A percentile compares a stretch with the other conserved stretches of the same genome.
phyloP scores from a whole-genome alignment of 2,797 vertebrate genomes.

The Chromobotia macracanthus region DNA sequence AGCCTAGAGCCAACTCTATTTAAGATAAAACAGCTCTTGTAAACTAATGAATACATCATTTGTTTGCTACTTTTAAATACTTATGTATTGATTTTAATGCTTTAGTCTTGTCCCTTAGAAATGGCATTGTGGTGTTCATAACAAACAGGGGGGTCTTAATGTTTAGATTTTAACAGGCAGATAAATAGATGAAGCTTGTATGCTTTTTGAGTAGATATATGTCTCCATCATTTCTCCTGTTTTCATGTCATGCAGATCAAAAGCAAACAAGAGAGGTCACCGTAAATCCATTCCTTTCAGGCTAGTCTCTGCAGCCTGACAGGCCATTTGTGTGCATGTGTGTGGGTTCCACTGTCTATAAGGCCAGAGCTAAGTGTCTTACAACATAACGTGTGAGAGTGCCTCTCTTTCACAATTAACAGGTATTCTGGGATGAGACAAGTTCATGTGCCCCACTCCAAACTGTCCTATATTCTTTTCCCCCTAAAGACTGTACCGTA shows the following conservation, averaged over 20 bases:
- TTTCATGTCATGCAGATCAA: constrained; percentile 92
- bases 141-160: too few species aligned
- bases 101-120: too few species aligned
- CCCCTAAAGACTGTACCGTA: constrained; percentile 71
- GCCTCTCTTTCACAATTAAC: constrained; percentile 42
- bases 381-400: constrained; percentile 84
- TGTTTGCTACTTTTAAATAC: too few species aligned
- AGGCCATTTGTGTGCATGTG: constrained; percentile 77
- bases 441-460: constrained; percentile 81
- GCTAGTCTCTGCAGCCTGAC: constrained; percentile 80
- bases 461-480: constrained; percentile 70
- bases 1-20: too few species aligned
- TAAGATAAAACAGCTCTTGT: too few species aligned
- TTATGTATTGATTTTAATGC: too few species aligned
- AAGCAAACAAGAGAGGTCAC: constrained; percentile 78
- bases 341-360: constrained; percentile 85
- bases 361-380: constrained; percentile 82
- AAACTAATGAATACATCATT: too few species aligned
- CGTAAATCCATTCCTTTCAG: constrained; percentile 74
- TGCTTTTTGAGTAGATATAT: constrained; percentile 95
- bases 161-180: too few species aligned
- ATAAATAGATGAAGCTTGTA: constrained; percentile 55
- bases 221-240: constrained; percentile 73
- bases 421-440: too few species aligned
- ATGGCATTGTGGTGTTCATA: too few species aligned